Percentiles rank a stretch among this genome's conserved stretches.
Evolutionary conservation across 2,888 invertebrate genomes (phyloP).

Genomic region (Parnassius glacialis): DNA sequence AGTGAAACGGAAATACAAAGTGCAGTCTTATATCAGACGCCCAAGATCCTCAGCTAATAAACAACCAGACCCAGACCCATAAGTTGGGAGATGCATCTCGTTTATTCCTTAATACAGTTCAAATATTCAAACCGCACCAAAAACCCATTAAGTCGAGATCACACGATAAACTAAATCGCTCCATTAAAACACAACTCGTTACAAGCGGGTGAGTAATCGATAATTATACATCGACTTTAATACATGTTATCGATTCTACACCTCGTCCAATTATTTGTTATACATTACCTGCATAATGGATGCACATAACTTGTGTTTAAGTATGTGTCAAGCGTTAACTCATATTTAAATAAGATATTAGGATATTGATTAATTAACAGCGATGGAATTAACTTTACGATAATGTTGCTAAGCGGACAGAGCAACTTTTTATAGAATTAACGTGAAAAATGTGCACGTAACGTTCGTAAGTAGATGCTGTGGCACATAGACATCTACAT

Average conservation of each 20-base stretch:
- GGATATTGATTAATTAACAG: background rate
- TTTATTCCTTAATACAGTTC: slow-evolving; percentile 48
- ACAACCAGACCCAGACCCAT: slow-evolving; percentile 32
- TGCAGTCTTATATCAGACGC: slow-evolving; percentile 19
- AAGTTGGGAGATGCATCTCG: slow-evolving; percentile 35
- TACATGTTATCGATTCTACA: slow-evolving; percentile 56
- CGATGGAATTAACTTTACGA: too few species aligned
- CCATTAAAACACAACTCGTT: slow-evolving; percentile 44
- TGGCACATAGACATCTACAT: too few species aligned
- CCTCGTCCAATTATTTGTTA: slow-evolving; percentile 64
- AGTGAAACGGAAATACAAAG: slow-evolving; percentile 30
- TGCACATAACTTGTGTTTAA: slow-evolving; percentile 17
- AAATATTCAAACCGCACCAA: slow-evolving; percentile 50
- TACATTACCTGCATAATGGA: slow-evolving; percentile 37
- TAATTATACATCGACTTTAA: slow-evolving; percentile 32
- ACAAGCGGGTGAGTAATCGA: slow-evolving; percentile 30
- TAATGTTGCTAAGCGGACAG: too few species aligned
- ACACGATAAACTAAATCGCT: slow-evolving; percentile 59
- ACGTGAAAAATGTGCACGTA: too few species aligned
- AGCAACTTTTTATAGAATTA: too few species aligned
- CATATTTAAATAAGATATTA: background rate
- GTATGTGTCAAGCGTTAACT: slow-evolving; percentile 13
- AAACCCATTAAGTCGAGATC: slow-evolving; percentile 61
- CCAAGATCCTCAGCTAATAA: slow-evolving; percentile 36
- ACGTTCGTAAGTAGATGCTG: too few species aligned